Conservation (phyloP, 2,797 vertebrate species). For the Parauchenoglanis ngamensis region DNA sequence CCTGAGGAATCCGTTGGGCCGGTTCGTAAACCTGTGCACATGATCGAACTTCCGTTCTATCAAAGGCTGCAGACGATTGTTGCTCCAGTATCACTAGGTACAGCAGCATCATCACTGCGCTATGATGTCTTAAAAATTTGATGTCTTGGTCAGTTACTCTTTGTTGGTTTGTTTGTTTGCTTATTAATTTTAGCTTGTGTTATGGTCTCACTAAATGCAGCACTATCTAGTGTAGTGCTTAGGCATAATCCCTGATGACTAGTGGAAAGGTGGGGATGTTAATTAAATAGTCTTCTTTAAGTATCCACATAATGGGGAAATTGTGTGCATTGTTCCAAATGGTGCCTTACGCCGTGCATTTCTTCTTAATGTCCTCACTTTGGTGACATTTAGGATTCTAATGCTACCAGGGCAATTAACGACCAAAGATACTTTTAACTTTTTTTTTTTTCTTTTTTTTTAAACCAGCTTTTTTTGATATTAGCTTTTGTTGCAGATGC, state of each 20-base stretch:
- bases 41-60: slow-evolving; percentile 83
- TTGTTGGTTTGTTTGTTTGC: neutral
- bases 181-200: neutral
- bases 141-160: neutral
- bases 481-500: neutral
- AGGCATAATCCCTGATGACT: neutral
- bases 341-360: neutral
- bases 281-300: neutral
- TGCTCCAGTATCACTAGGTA: slow-evolving; percentile 81
- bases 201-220: neutral
- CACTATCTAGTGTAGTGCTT: neutral
- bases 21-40: slow-evolving; percentile 73
- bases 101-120: slow-evolving; percentile 44
- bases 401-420: neutral
- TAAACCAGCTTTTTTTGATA: neutral
- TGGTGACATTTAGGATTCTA: neutral
- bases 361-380: neutral
- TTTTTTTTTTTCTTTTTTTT: neutral
- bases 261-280: neutral
- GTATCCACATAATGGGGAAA: neutral
- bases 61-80: slow-evolving; percentile 81
- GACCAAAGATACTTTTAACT: neutral
- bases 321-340: neutral
- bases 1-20: slow-evolving; percentile 69
- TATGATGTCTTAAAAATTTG: neutral